Base-by-base conservation (phyloP, 2,797 vertebrate genomes). In the Sibirionetta formosa region DNA sequence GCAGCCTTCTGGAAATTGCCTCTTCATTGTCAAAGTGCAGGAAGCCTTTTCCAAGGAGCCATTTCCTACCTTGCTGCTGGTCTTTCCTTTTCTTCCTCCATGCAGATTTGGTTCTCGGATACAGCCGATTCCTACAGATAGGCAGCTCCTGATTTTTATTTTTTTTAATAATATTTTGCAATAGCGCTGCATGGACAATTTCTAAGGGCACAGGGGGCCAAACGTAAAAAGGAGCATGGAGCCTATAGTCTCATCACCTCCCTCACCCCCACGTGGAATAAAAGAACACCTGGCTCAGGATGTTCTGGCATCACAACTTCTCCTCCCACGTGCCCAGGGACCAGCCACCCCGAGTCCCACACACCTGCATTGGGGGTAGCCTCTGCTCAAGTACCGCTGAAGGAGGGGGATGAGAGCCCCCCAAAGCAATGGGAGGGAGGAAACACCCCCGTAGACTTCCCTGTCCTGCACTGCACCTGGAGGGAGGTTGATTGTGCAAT, bases 401-500 rank as follows among this genome's bases (percentile, higher is more conserved):
- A 75, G 50, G 46, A 64, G 7, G 16, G 17, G 3, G 11, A 50
- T 40, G 72, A 36, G 35, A 77, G 38, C 31, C 40, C 14, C 23
- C 18, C 76, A 56, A 10, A 56, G 35, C 71, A 93, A 71, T 15
- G 9, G 0, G 10, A 79, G 31, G 77, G n/a, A 33, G 35, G 92
- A 90, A 91, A 86, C 31, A 75, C 68, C 50, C 15, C 33, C 53
- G 64, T 40, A 70, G 88, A 54, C 46, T 89, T 87, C 82, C 22
- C 54, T 24, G 71, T 82, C 66, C 78, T 80, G 40, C 57, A 61
- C 0, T 0, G 33, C 68, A 60, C 61, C 44, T 26, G 53, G 80
- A 75, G 31, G 33, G 33, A 91, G n/a, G 91, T 54, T 92, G 84
- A 84, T 95, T 82, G 90, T 79, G 86, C 66, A 90, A 65, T 63